These are phyloP conservation scores for Hypena proboscidalis DNA, from an alignment of 2,888 invertebrate species.

Conservation along the genomic window DNA sequence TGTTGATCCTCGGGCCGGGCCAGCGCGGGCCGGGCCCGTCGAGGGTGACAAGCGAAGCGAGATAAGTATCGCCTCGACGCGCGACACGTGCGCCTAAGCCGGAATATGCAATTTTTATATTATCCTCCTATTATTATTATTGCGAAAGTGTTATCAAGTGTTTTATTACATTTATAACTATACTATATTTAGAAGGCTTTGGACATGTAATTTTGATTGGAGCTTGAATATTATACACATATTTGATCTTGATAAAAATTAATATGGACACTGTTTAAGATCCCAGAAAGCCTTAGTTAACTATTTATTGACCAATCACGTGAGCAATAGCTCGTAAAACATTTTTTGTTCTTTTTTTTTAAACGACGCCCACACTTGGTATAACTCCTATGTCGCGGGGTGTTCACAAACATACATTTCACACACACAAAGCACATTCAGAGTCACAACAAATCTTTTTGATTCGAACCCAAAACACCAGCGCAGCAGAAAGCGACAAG, in stretches of 20 bases:
- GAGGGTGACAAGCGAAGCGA: conserved; percentile 74
- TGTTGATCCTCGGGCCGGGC: background rate
- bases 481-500: no score
- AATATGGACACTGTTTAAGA: background rate
- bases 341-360: no score
- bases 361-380: no score
- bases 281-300: no score
- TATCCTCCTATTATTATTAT: conserved; percentile 65
- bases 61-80: conserved; percentile 66
- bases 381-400: no score
- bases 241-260: background rate
- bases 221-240: background rate
- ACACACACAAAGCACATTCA: no score
- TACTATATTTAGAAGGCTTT: conserved; percentile 7
- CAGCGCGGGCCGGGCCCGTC: background rate
- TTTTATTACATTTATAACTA: conserved; percentile 48
- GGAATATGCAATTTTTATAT: conserved; percentile 72
- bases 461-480: no score
- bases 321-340: no score
- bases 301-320: no score
- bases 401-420: no score
- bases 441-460: no score
- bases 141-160: conserved; percentile 52
- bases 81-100: conserved; percentile 69
- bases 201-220: background rate